Percentiles rank a stretch among this genome's conserved stretches.
Evolutionary conservation across 2,797 vertebrate genomes (phyloP).

Genomic region (Hapalemur alaotrensis): DNA sequence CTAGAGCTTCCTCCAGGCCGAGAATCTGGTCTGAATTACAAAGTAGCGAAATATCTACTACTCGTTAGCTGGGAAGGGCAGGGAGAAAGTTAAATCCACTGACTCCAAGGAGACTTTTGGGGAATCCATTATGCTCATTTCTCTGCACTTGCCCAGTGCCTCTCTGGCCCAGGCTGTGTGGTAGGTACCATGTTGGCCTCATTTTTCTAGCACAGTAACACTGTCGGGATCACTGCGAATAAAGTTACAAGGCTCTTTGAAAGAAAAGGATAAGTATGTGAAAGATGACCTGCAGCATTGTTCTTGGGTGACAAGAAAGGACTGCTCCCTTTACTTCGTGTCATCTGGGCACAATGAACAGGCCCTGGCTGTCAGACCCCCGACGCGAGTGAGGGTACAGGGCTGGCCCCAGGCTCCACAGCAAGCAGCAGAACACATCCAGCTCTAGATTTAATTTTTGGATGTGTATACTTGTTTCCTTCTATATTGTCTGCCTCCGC

Average conservation of each 20-base stretch:
- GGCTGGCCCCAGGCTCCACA: background rate
- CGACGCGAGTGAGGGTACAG: rapidly evolving
- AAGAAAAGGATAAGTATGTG: background rate
- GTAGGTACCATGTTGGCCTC: background rate
- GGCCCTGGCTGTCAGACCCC: background rate
- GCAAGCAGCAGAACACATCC: background rate
- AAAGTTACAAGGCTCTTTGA: background rate
- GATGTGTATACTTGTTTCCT: background rate
- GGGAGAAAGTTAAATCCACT: background rate
- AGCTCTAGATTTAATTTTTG: background rate
- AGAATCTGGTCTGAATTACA: background rate
- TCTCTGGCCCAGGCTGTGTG: background rate
- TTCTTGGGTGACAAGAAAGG: background rate
- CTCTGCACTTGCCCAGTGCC: background rate
- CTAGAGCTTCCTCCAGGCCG: background rate
- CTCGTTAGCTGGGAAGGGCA: background rate
- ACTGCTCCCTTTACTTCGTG: rapidly evolving
- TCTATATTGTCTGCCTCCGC: background rate
- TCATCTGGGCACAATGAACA: background rate
- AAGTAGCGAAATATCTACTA: background rate
- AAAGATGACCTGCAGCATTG: background rate
- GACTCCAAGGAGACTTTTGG: background rate
- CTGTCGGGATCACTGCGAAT: background rate
- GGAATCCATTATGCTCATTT: background rate
- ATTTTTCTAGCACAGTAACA: background rate